Base-by-base conservation (phyloP, 2,797 vertebrate species). In the Nannoperca australis region DNA sequence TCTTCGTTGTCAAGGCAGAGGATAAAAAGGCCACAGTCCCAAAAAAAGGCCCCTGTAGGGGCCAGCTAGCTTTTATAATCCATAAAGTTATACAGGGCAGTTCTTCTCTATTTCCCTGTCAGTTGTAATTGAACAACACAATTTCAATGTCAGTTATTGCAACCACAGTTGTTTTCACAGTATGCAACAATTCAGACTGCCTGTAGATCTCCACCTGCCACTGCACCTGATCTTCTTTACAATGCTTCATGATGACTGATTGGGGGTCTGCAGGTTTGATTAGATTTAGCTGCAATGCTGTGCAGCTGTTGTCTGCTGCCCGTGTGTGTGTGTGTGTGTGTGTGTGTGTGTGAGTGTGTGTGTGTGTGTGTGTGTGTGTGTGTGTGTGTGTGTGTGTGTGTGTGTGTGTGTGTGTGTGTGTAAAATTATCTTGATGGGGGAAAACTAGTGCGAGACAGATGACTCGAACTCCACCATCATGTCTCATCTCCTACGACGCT, bases 381-480 rank as follows among this genome's bases (percentile, higher is more conserved):
- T 18, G 18, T 12, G 3, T 76, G 45, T 40, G 32, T 54, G 44
- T 55, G 38, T 63, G 63, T 18, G 18, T 42, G 17, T 63, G 70
- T 11, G 47, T 45, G 69, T 47, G 58, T 59, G 42, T 59, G 42
- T 61, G 18, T 34, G 2, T 34, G 44, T 49, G 51, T 54, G 24
- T 27, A 27, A 27, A 27, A 27, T 27, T 27, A 27, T 27, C 32
- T 81, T 68, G 54, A 80, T 45, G 30, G 27, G 73, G 47, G 15
- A 13, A 4, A 51, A 65, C 34, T 51, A 42, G 68, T 47, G 42
- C 30, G 54, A 85, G 77, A 83, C 73, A 61, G 80, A 82, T 64
- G 63, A 78, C 72, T 80, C 27, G 36, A 83, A 76, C 51, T 56
- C 38, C 7, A 44, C 65, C 65, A 61, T 79, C 86, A 70, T 38